Conservation (phyloP, 2,888 invertebrate genomes). For the Coremacera marginata region DNA sequence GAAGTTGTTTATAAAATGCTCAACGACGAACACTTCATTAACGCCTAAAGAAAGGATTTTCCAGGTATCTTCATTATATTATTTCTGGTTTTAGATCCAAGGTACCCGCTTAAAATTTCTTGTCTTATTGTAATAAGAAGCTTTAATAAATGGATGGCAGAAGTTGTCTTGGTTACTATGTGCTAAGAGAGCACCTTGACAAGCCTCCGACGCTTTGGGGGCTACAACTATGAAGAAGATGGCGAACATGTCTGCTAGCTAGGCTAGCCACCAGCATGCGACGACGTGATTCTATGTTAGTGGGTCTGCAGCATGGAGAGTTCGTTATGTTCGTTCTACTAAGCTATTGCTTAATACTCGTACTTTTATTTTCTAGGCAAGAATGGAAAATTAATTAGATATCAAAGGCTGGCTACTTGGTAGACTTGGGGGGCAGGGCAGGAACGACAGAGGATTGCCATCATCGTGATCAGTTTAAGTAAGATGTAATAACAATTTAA, state of each 20-base stretch:
- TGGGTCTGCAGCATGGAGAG: background rate
- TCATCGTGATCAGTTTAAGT: conserved; percentile 51
- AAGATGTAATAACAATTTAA: conserved; percentile 60
- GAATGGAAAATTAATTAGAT: conserved; percentile 23
- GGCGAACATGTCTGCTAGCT: background rate
- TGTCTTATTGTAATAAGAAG: no score
- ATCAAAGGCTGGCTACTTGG: background rate
- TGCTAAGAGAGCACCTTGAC: conserved; percentile 53
- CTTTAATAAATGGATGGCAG: no score
- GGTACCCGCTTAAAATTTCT: no score
- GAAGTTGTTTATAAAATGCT: no score
- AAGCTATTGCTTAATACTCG: conserved; percentile 16
- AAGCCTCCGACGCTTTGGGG: conserved; percentile 51
- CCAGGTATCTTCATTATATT: no score
- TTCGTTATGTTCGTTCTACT: background rate
- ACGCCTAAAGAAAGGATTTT: no score
- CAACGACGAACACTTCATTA: no score
- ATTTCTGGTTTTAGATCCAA: no score
- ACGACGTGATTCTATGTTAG: background rate
- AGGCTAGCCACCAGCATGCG: conserved; percentile 2
- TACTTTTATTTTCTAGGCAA: conserved; percentile 29
- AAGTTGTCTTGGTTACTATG: background rate
- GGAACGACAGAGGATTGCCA: background rate
- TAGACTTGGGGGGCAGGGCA: background rate
- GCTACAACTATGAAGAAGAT: conserved; percentile 3